A percentile compares a stretch with the other conserved stretches of the same genome.
Evolutionary conservation across 1,140 invertebrate species (phyloP).

Genomic region (Anthonomus grandis): DNA sequence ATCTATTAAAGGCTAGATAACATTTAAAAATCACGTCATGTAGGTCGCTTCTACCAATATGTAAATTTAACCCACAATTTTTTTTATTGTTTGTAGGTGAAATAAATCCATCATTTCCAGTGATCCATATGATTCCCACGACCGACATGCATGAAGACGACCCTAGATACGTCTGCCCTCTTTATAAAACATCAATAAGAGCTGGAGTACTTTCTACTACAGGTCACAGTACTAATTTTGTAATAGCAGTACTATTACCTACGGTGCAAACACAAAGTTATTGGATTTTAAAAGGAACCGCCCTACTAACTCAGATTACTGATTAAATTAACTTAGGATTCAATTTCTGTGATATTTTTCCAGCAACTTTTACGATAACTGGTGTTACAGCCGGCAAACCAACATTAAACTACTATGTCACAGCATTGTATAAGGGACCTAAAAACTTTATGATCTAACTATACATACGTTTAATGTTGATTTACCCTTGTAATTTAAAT

Average conservation of each 20-base stretch:
- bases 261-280: constrained; percentile 61
- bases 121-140: constrained; percentile 69
- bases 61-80: background rate
- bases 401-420: too few species aligned
- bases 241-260: constrained; percentile 72
- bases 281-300: constrained; percentile 85
- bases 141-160: constrained; percentile 58
- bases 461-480: too few species aligned
- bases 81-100: constrained; percentile 59
- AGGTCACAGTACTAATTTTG: constrained; percentile 87
- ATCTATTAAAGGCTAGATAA: too few species aligned
- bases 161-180: constrained; percentile 67
- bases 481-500: too few species aligned
- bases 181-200: constrained; percentile 83
- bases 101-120: constrained; percentile 73
- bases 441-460: too few species aligned
- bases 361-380: too few species aligned
- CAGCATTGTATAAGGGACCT: too few species aligned
- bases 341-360: too few species aligned
- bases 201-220: constrained; percentile 83
- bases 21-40: too few species aligned
- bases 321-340: constrained; percentile 50
- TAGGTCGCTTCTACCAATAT: background rate
- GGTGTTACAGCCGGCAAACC: too few species aligned
- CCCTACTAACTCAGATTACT: constrained; percentile 73